These are phyloP conservation scores for Loripinus fragilis DNA, from an alignment of 2,888 invertebrate genomes.

Conservation along the genomic window DNA sequence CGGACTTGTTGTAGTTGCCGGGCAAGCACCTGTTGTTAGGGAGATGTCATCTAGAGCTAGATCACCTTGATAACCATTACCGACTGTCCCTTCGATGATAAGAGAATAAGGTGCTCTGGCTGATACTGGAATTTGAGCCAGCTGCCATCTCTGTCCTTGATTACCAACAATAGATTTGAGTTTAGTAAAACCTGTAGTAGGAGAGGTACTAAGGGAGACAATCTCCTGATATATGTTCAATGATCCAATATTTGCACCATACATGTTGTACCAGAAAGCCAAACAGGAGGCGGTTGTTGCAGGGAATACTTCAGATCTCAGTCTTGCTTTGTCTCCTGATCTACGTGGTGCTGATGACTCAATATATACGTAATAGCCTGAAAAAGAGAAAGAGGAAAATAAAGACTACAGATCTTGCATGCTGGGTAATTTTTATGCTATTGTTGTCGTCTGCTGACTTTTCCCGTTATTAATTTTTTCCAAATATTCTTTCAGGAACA, in stretches of 20 bases:
- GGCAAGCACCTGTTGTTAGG: conserved; percentile 65
- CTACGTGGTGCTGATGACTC: conserved; percentile 86
- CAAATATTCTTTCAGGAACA: no score
- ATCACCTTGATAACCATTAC: conserved; percentile 67
- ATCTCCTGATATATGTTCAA: conserved; percentile 65
- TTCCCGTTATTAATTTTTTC: no score
- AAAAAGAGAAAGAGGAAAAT: conserved; percentile 18
- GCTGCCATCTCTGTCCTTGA: conserved; percentile 71
- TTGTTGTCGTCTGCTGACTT: no score
- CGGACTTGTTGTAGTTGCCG: conserved; percentile 46
- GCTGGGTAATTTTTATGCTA: no score
- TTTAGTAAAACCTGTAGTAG: conserved; percentile 17
- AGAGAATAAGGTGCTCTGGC: conserved; percentile 60
- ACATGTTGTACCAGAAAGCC: conserved; percentile 77
- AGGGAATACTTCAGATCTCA: conserved; percentile 72
- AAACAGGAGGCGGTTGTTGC: conserved; percentile 61
- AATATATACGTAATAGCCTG: conserved; percentile 85
- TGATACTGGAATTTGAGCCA: conserved; percentile 62
- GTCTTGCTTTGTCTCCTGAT: conserved; percentile 86
- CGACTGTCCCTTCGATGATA: conserved; percentile 72
- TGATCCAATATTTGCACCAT: conserved; percentile 66
- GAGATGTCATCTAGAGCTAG: conserved; percentile 77
- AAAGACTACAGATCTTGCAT: no score
- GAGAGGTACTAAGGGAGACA: not conserved
- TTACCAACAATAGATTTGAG: conserved; percentile 53